These are phyloP conservation scores for Ischnus inquisitorius DNA, from an alignment of 2,888 invertebrate genomes.

Conservation along the genomic window DNA sequence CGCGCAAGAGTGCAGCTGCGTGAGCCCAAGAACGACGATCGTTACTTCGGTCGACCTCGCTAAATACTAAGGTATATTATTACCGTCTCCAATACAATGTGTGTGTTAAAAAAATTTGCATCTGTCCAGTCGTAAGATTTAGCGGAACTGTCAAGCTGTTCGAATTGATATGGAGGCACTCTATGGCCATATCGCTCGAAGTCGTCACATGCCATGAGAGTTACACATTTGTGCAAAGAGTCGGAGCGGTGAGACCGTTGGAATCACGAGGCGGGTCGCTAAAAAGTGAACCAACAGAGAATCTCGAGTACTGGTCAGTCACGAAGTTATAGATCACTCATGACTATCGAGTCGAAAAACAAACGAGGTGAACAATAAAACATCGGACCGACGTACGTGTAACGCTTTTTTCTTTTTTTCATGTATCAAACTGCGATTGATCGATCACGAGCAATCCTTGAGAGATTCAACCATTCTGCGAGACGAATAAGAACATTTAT, in stretches of 20 bases:
- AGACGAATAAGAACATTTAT: neutral
- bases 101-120: slow-evolving; percentile 43
- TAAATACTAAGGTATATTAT: slow-evolving; percentile 34
- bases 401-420: neutral
- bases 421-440: slow-evolving; percentile 5
- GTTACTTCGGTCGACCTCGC: slow-evolving; percentile 23
- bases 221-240: slow-evolving; percentile 9
- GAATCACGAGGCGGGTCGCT: slow-evolving; percentile 39
- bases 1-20: neutral
- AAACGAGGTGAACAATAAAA: slow-evolving; percentile 35
- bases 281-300: slow-evolving; percentile 40
- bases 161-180: slow-evolving; percentile 14
- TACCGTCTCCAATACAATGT: slow-evolving; percentile 3
- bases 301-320: slow-evolving; percentile 19
- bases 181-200: neutral
- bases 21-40: neutral
- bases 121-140: slow-evolving; percentile 33
- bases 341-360: slow-evolving; percentile 7
- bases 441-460: neutral
- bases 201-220: slow-evolving; percentile 2
- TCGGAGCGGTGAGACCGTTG: neutral
- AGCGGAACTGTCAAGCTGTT: slow-evolving; percentile 16
- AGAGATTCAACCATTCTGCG: neutral
- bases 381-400: slow-evolving; percentile 22
- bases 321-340: slow-evolving; percentile 37